Percentiles rank a stretch among this genome's conserved stretches.
Evolutionary conservation across 2,797 vertebrate genomes (phyloP).

Genomic region (Balearica regulorum): DNA sequence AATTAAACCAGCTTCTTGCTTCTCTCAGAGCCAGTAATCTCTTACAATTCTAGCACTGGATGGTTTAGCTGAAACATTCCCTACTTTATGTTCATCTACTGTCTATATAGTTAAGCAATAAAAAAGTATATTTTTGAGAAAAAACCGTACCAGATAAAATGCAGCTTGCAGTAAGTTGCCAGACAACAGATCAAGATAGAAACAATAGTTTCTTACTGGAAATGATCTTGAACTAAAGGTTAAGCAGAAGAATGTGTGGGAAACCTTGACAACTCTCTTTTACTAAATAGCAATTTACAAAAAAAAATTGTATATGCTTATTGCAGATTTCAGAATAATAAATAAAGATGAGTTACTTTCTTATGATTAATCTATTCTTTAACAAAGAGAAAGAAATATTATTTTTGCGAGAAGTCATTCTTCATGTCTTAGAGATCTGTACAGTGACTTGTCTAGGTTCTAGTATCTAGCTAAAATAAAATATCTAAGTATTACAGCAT

Average conservation of each 20-base stretch:
- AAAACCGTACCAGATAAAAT: not conserved
- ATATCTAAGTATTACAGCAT: not conserved
- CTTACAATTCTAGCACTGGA: not conserved
- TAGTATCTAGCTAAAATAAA: not conserved
- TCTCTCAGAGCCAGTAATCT: not conserved
- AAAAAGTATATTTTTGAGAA: not conserved
- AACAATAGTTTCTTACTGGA: not conserved
- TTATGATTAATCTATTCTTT: not conserved
- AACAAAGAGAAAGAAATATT: not conserved
- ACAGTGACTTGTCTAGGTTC: not conserved
- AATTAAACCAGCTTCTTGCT: not conserved
- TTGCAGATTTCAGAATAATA: not conserved
- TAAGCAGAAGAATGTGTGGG: constrained; percentile 1
- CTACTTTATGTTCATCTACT: not conserved
- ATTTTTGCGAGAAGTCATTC: not conserved
- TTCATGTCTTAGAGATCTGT: not conserved
- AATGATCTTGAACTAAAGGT: constrained; percentile 28
- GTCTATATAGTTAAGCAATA: not conserved
- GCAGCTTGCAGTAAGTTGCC: not conserved
- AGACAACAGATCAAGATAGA: not conserved
- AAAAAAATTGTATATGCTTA: not conserved
- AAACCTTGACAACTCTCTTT: not conserved
- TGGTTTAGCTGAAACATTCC: not conserved
- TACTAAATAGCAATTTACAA: not conserved
- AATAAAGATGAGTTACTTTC: not conserved